Percentiles rank a stretch among this genome's conserved stretches.
phyloP scores from a whole-genome alignment of 53 echinoderm and acorn worm species.

The Patiria pectinifera region DNA sequence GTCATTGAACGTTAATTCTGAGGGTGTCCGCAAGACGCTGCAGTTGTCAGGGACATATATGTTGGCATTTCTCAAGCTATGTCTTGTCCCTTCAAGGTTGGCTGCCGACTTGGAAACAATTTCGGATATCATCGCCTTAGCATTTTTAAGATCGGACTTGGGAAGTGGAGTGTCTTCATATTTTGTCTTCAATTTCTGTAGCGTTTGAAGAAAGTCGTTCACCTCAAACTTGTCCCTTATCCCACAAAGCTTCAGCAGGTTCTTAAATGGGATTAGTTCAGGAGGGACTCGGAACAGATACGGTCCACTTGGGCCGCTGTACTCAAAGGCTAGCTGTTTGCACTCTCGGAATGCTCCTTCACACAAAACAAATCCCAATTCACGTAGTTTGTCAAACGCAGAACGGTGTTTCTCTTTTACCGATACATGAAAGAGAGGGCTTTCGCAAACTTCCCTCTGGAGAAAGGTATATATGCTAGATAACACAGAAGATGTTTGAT shows the following conservation, averaged over 20 bases:
- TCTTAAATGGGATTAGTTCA: neutral
- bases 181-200: slow-evolving; percentile 1
- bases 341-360: slow-evolving; percentile 17
- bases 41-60: slow-evolving; percentile 4
- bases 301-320: slow-evolving; percentile 15
- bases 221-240: slow-evolving; percentile 21
- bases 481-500: neutral
- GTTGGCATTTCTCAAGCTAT: neutral
- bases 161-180: slow-evolving; percentile 4
- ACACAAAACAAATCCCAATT: slow-evolving; percentile 33
- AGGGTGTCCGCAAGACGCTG: neutral
- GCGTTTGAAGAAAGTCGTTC: slow-evolving; percentile 39
- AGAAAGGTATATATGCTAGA: slow-evolving; percentile 30
- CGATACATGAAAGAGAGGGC: neutral
- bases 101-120: neutral
- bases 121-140: slow-evolving; percentile 24
- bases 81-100: neutral
- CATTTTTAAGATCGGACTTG: slow-evolving; percentile 34
- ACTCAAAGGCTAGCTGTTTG: slow-evolving; percentile 41
- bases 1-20: slow-evolving; percentile 35
- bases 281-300: slow-evolving; percentile 38
- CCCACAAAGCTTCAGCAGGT: slow-evolving; percentile 33
- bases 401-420: neutral
- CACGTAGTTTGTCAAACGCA: neutral
- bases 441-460: neutral